Base-by-base conservation (phyloP, 2,797 vertebrate genomes). In the Odontamblyopus lacepedii region DNA sequence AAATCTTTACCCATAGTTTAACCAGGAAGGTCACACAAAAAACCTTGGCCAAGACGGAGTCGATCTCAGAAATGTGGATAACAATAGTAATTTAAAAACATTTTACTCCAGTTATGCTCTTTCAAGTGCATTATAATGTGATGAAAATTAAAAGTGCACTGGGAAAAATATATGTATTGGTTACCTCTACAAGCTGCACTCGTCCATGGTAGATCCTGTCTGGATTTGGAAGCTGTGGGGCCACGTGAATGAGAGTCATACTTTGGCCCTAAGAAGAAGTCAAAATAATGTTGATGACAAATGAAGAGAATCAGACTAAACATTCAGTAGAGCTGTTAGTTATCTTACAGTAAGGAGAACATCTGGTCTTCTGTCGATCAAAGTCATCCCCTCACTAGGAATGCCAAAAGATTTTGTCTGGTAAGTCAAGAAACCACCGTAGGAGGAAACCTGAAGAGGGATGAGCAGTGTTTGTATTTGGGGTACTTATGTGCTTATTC, bases 391-490 rank as follows among this genome's bases (percentile, higher is more conserved):
- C 84, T 98, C 97, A 3, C 90, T 94, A 64, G 96, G 96, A 70
- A 98, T 93, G 26, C 97, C 97, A 69, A 97, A 98, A 7, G 97
- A 96, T 89, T 99, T 98, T 73, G 93, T 86, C 84, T 97, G 96
- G 80, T 96, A 98, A 48, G 95, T 97, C 61, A 98, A 91, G 86
- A 91, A 96, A 59, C 97, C 97, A 9, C 97, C 96, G 0, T 99
- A 98, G 0, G 96, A 97, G 23, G 95, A 96, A 84, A 98, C 94
- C 97, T 98, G 66, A 90, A 83, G 48, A 62, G 51, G 66, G 2
- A 13, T 2, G n/a, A 1, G 19, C 13, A n/a, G 29, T 12, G 4
- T 48, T 50, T 44, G 41, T 50, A 1, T 41, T 13, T 23, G 35
- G 30, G 44, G n/a, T n/a, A n/a, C 23, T 57, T 11, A 9, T 9